Evolutionary conservation across 2,888 invertebrate genomes (phyloP).

Genomic region (Erebia ligea): DNA sequence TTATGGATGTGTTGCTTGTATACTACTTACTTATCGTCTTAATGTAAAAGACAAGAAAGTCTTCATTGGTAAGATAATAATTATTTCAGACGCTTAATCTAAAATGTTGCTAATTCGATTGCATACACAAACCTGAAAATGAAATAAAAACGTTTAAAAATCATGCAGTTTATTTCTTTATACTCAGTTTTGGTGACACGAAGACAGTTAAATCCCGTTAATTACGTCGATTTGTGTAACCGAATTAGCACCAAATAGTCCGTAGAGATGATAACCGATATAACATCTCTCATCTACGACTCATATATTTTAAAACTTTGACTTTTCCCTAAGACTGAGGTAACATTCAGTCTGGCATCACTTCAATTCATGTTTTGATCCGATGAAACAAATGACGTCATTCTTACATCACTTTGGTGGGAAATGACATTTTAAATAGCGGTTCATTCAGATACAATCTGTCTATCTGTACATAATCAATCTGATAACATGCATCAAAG

Average conservation of each 20-base stretch:
- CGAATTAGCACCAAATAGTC: conserved; percentile 8
- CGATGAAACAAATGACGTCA: neutral
- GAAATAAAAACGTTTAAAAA: neutral
- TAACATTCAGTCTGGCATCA: conserved; percentile 1
- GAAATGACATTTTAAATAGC: too few relatives aligned
- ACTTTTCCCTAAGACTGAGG: neutral
- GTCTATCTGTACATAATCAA: too few relatives aligned
- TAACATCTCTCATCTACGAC: neutral
- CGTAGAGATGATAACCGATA: neutral
- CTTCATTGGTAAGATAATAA: neutral
- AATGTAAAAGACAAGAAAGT: conserved; percentile 8
- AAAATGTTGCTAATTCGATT: conserved; percentile 1
- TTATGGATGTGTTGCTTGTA: neutral
- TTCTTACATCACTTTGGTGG: too few relatives aligned
- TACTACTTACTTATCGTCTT: neutral
- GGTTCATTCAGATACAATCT: too few relatives aligned
- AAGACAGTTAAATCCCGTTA: too few relatives aligned
- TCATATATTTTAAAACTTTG: conserved; percentile 2
- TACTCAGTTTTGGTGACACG: neutral
- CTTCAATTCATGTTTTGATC: neutral
- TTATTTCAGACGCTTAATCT: conserved; percentile 11
- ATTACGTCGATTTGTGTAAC: neutral
- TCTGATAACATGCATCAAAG: too few relatives aligned
- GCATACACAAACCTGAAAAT: neutral
- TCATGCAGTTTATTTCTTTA: neutral